Conservation (phyloP, 2,888 invertebrate species). For the Zygogramma bicolorata region DNA sequence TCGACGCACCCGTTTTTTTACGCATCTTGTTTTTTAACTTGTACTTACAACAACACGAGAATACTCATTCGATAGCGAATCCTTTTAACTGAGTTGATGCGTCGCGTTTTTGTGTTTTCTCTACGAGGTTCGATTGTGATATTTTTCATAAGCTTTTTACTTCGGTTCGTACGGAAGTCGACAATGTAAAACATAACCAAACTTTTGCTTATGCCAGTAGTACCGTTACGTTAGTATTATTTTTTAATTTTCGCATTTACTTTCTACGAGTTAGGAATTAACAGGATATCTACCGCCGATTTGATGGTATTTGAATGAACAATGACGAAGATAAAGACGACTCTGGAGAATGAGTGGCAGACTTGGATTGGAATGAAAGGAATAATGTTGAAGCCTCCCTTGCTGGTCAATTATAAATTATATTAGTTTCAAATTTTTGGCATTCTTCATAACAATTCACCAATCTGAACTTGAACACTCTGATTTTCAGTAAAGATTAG, state of each 20-base stretch:
- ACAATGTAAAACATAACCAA: slow-evolving; percentile 58
- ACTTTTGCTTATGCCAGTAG: slow-evolving; percentile 62
- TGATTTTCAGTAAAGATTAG: too few relatives aligned
- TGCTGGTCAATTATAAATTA: too few relatives aligned
- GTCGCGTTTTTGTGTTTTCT: slow-evolving; percentile 30
- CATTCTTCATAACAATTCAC: too few relatives aligned
- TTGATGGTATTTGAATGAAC: background rate
- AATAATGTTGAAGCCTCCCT: background rate
- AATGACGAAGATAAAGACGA: background rate
- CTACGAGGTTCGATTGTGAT: slow-evolving; percentile 55
- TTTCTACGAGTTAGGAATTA: slow-evolving; percentile 31
- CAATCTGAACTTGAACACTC: too few relatives aligned
- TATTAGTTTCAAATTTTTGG: too few relatives aligned
- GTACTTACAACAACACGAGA: slow-evolving; percentile 54
- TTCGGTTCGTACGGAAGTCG: slow-evolving; percentile 46
- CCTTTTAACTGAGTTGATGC: slow-evolving; percentile 40
- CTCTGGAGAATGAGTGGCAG: background rate
- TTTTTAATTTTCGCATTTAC: slow-evolving; percentile 38
- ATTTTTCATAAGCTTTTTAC: slow-evolving; percentile 56
- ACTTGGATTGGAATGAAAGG: background rate
- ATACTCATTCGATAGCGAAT: slow-evolving; percentile 51
- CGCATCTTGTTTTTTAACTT: slow-evolving; percentile 49
- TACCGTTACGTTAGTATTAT: slow-evolving; percentile 56
- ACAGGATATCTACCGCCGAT: slow-evolving; percentile 23
- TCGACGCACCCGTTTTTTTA: too few relatives aligned